phyloP scores from a whole-genome alignment of 2,113 vertebrate species.

The Pteruthius melanotis region DNA sequence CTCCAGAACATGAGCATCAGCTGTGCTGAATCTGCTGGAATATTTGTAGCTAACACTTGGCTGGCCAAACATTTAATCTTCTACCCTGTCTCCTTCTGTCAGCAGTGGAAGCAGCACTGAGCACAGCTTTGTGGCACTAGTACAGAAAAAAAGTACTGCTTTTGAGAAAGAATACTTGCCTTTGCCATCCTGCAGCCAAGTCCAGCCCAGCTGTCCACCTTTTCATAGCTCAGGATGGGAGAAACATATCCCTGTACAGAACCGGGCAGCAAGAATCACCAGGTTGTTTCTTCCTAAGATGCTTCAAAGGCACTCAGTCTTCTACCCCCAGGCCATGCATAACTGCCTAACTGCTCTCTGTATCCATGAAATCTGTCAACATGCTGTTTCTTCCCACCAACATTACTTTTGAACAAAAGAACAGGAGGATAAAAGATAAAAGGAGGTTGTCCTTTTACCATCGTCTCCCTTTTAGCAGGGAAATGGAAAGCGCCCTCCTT shows the following conservation, averaged over 20 bases:
- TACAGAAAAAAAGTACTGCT: neutral
- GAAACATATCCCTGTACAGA: neutral
- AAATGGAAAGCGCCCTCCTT: neutral
- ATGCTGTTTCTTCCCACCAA: neutral
- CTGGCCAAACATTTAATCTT: neutral
- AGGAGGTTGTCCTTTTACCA: neutral
- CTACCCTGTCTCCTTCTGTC: neutral
- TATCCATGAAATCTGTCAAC: neutral
- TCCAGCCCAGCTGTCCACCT: neutral
- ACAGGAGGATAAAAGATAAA: neutral
- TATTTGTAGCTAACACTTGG: neutral
- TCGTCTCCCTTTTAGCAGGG: neutral
- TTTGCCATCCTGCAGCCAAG: neutral
- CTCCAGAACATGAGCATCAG: neutral
- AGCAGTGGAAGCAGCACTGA: neutral
- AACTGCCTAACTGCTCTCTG: neutral
- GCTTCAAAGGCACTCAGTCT: neutral
- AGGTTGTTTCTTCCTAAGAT: neutral
- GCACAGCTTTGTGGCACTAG: neutral
- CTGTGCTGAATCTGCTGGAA: neutral
- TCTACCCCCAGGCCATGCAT: neutral
- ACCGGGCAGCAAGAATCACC: neutral
- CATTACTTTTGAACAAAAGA: neutral
- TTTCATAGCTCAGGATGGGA: neutral
- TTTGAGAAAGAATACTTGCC: neutral